Conservation (phyloP, 2,888 invertebrate species). For the Epirrita christyi region DNA sequence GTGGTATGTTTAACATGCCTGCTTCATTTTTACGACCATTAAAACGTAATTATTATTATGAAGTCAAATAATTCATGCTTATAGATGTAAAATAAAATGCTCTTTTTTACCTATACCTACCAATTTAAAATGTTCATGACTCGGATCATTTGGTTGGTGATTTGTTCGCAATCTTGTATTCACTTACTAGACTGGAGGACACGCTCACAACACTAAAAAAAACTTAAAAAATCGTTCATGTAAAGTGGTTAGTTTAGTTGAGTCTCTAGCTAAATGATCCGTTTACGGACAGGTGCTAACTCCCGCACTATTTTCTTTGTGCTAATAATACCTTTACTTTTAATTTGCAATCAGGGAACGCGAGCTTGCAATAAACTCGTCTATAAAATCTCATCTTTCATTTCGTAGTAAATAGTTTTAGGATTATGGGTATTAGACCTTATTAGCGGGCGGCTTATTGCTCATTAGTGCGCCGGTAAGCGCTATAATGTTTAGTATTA, state of each 20-base stretch:
- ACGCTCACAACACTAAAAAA: too few relatives aligned
- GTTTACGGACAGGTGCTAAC: background rate
- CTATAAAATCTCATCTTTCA: constrained; percentile 25
- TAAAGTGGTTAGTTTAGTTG: too few relatives aligned
- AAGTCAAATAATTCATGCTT: background rate
- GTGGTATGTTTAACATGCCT: constrained; percentile 4
- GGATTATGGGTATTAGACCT: constrained; percentile 19
- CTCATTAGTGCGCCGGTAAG: constrained; percentile 19
- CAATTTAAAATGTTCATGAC: too few relatives aligned
- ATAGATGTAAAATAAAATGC: constrained; percentile 4
- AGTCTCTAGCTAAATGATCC: too few relatives aligned
- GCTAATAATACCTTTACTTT: background rate
- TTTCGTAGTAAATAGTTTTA: constrained; percentile 21
- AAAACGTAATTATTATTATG: constrained; percentile 7
- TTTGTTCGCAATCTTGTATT: too few relatives aligned
- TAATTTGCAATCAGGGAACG: too few relatives aligned
- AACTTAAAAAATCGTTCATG: too few relatives aligned
- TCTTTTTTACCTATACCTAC: too few relatives aligned
- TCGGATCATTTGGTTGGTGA: too few relatives aligned
- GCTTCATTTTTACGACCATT: constrained; percentile 17
- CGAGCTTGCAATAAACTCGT: constrained; percentile 5
- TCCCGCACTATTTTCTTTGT: background rate
- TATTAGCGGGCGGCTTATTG: constrained; percentile 20
- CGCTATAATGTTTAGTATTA: constrained; percentile 8
- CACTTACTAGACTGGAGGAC: too few relatives aligned